phyloP scores from a whole-genome alignment of 2,113 vertebrate genomes.

The Bostrychus sinensis region DNA sequence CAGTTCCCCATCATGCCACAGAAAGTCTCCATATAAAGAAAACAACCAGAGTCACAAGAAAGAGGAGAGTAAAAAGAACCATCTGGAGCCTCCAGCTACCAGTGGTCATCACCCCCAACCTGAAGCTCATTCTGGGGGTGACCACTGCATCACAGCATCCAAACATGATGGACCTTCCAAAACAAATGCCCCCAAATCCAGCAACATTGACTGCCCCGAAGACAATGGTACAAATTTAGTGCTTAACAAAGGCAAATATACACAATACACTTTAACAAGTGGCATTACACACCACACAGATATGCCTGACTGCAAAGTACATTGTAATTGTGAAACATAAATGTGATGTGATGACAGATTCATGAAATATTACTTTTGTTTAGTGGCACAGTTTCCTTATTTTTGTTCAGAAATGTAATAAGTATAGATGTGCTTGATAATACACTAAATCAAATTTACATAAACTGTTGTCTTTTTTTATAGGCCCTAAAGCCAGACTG shows the following conservation, averaged over 20 bases:
- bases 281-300: not conserved
- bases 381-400: no score
- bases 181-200: constrained; percentile 73
- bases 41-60: constrained; percentile 89
- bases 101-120: constrained; percentile 74
- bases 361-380: no score
- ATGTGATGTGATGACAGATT: no score
- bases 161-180: constrained; percentile 62
- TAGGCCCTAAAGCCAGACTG: constrained; percentile 97
- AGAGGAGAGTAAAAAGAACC: constrained; percentile 91
- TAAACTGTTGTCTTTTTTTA: not conserved
- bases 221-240: constrained; percentile 81
- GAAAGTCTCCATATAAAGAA: constrained; percentile 93
- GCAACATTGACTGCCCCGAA: constrained; percentile 76
- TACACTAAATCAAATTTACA: not conserved
- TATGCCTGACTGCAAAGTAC: not conserved
- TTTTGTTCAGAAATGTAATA: not conserved
- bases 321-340: no score
- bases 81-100: constrained; percentile 79
- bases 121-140: constrained; percentile 70
- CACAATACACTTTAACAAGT: not conserved
- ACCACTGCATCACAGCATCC: constrained; percentile 72
- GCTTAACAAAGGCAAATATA: not conserved
- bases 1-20: constrained; percentile 81
- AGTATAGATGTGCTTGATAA: not conserved